A percentile compares a stretch with the other conserved stretches of the same genome.
These are phyloP conservation scores for Gopherus evgoodei DNA, from an alignment of 2,113 vertebrate genomes.

Conservation along the genomic window DNA sequence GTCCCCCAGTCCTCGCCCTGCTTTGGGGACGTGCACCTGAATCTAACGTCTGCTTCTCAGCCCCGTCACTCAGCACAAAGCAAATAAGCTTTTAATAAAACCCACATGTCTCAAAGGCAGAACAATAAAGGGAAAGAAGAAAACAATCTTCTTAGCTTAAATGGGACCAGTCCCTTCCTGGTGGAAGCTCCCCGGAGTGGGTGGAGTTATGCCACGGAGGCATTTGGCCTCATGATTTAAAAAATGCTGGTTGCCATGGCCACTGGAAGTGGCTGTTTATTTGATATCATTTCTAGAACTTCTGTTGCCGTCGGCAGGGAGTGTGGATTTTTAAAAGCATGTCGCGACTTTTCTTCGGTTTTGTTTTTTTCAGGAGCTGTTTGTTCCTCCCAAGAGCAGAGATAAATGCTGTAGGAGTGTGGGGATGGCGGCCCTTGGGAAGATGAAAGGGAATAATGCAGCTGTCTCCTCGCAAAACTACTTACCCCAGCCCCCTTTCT, in stretches of 20 bases:
- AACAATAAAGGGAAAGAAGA: neutral
- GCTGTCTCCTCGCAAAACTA: neutral
- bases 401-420: no score
- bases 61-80: neutral
- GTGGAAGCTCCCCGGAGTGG: fast-evolving
- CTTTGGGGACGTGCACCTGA: neutral
- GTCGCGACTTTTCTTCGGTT: neutral
- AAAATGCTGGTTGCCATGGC: conserved; percentile 63
- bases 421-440: no score
- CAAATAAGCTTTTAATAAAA: neutral
- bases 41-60: fast-evolving
- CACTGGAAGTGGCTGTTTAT: neutral
- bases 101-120: neutral
- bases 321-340: neutral
- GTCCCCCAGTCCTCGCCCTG: no score
- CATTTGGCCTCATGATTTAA: neutral
- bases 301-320: neutral
- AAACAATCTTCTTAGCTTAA: neutral
- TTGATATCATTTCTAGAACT: neutral
- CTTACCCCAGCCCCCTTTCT: neutral
- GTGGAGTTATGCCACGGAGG: fast-evolving
- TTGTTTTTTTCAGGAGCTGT: neutral
- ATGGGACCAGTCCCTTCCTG: neutral
- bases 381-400: neutral
- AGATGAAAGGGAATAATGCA: neutral